Evolutionary conservation across 2,113 vertebrate genomes (phyloP).

Genomic region (Python bivittatus): DNA sequence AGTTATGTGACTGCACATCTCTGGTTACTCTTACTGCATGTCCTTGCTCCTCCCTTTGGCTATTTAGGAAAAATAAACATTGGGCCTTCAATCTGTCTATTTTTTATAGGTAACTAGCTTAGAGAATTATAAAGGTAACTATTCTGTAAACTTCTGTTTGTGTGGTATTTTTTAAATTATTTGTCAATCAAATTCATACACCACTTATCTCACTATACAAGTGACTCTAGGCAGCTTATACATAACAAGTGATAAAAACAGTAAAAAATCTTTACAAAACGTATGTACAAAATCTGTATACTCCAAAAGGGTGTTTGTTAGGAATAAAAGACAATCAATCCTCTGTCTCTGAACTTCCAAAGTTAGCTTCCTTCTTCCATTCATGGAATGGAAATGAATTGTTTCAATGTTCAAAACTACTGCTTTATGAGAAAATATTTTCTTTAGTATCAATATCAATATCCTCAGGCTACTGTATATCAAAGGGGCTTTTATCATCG

Average conservation of each 20-base stretch:
- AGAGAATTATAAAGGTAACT: not conserved
- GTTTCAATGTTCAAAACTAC: slow-evolving; percentile 76
- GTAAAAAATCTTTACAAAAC: too few species aligned
- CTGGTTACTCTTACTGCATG: not conserved
- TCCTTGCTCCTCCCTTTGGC: not conserved
- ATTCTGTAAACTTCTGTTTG: not conserved
- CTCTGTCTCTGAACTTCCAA: not conserved
- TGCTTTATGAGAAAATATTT: slow-evolving; percentile 29
- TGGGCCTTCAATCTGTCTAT: not conserved
- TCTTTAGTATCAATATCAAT: not conserved
- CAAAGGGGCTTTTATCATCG: not conserved
- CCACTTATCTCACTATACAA: too few species aligned
- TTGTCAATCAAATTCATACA: too few species aligned
- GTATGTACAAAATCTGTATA: too few species aligned
- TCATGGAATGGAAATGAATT: not conserved
- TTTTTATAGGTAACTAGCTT: not conserved
- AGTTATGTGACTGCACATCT: not conserved
- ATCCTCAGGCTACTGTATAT: not conserved
- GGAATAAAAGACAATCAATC: not conserved
- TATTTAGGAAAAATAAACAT: not conserved
- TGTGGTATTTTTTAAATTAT: too few species aligned
- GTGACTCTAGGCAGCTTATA: too few species aligned
- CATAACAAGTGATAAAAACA: too few species aligned
- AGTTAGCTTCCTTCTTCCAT: not conserved
- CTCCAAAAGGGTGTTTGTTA: not conserved